phyloP scores from a whole-genome alignment of 2,797 vertebrate species.

The Falco biarmicus region DNA sequence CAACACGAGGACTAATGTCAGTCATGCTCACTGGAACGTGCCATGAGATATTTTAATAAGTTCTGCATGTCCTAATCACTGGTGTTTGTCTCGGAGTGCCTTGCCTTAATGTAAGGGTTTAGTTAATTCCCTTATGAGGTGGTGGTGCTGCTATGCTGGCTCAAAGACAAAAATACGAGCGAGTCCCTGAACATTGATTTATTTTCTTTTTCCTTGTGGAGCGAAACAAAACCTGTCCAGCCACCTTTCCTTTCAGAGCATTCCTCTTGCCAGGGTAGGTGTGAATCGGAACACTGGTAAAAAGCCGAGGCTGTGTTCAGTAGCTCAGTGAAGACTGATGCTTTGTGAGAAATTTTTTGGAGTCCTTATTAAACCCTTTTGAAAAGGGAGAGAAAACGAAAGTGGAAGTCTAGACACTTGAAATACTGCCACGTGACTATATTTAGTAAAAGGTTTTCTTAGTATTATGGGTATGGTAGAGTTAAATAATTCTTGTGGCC shows the following conservation, averaged over 20 bases:
- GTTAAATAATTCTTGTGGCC: conserved; percentile 23
- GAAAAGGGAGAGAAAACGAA: background rate
- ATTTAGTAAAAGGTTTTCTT: background rate
- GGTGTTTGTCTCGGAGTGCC: background rate
- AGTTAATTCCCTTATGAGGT: background rate
- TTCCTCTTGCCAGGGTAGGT: background rate
- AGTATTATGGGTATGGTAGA: background rate
- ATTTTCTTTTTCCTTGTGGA: background rate
- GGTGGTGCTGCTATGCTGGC: background rate
- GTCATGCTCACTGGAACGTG: background rate
- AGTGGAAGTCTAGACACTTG: background rate
- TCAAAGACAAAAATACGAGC: background rate
- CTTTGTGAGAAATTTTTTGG: background rate
- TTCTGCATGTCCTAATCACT: background rate
- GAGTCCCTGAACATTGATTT: background rate
- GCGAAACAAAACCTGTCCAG: background rate
- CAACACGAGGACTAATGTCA: background rate
- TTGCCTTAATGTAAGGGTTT: background rate
- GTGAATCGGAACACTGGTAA: background rate
- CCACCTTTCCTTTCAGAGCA: background rate
- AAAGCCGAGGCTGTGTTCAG: background rate
- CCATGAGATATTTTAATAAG: background rate
- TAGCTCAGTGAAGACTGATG: background rate
- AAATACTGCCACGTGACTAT: background rate
- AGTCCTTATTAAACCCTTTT: background rate